Percentiles rank a stretch among this genome's conserved stretches.
Conservation (phyloP, 2,113 vertebrate species). For the Nannobrachium achirus region DNA sequence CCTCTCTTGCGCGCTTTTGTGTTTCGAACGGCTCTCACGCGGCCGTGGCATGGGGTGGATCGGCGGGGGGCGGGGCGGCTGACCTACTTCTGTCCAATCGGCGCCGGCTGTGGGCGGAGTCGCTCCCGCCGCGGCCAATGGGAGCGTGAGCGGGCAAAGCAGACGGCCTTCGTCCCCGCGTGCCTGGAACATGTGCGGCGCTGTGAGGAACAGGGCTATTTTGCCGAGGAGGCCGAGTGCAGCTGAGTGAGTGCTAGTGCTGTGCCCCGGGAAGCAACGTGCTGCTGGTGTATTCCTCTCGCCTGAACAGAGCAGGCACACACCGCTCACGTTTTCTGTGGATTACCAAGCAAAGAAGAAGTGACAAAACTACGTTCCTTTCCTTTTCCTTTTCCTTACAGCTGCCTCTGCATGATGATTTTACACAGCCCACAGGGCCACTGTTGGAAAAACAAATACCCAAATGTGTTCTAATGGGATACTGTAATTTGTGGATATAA, state of each 20-base stretch:
- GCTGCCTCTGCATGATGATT: too few species aligned
- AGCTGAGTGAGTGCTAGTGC: too few species aligned
- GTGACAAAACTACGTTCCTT: conserved; percentile 30
- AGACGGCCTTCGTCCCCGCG: conserved; percentile 63
- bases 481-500: too few species aligned
- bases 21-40: conserved; percentile 76
- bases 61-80: conserved; percentile 66
- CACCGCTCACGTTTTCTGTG: conserved; percentile 75
- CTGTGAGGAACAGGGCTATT: conserved; percentile 47
- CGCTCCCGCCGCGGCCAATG: conserved; percentile 56
- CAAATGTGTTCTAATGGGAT: too few species aligned
- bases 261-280: conserved; percentile 73
- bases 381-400: too few species aligned
- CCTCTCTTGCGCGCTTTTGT: conserved; percentile 67
- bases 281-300: conserved; percentile 68
- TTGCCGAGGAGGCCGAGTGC: conserved; percentile 19
- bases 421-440: too few species aligned
- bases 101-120: conserved; percentile 56
- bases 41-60: conserved; percentile 77
- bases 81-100: conserved; percentile 73
- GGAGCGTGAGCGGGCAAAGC: conserved; percentile 38
- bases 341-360: conserved; percentile 69
- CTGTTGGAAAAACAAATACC: too few species aligned
- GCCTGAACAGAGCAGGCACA: conserved; percentile 55
- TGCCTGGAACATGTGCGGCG: conserved; percentile 81